Percentiles rank a stretch among this genome's conserved stretches.
These are phyloP conservation scores for Montipora cactus DNA, from an alignment of 64 coral and sea anemone genomes.

Conservation along the genomic window DNA sequence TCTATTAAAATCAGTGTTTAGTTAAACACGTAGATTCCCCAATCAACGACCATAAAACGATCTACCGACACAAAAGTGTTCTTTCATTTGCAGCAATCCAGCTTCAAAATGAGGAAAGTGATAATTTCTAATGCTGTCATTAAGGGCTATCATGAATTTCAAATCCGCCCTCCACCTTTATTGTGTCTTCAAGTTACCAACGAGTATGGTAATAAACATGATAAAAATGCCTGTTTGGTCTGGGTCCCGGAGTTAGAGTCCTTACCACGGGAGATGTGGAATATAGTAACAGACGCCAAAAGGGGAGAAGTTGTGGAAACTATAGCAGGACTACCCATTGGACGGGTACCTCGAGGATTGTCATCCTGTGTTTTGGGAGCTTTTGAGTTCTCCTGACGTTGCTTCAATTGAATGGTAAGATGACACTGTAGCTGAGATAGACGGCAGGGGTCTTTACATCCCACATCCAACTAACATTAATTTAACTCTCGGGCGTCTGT, in stretches of 20 bases:
- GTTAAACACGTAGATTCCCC: too few species aligned
- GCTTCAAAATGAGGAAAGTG: neutral
- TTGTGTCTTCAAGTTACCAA: conserved; percentile 18
- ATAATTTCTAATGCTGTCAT: neutral
- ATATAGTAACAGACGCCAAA: conserved; percentile 38
- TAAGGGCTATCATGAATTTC: conserved; percentile 40
- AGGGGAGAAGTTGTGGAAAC: conserved; percentile 33
- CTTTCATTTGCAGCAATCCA: conserved; percentile 5
- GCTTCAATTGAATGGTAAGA: conserved; percentile 40
- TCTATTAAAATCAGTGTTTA: too few species aligned
- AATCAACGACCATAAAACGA: too few species aligned
- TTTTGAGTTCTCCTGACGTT: conserved; percentile 29
- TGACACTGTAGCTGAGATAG: too few species aligned
- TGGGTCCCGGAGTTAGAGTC: conserved; percentile 46
- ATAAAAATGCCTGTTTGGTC: conserved; percentile 52
- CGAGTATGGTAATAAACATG: conserved; percentile 52
- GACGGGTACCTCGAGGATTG: conserved; percentile 58
- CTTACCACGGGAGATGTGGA: conserved; percentile 30
- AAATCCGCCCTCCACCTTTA: neutral
- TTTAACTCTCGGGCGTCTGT: too few species aligned
- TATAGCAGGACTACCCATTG: conserved; percentile 64
- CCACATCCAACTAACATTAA: too few species aligned
- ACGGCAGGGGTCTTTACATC: too few species aligned
- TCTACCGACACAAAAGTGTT: conserved; percentile 8
- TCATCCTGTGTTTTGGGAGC: conserved; percentile 48